A percentile compares a stretch with the other conserved stretches of the same genome.
Conservation (phyloP, 2,888 invertebrate genomes). For the Agrenia bidenticulata region DNA sequence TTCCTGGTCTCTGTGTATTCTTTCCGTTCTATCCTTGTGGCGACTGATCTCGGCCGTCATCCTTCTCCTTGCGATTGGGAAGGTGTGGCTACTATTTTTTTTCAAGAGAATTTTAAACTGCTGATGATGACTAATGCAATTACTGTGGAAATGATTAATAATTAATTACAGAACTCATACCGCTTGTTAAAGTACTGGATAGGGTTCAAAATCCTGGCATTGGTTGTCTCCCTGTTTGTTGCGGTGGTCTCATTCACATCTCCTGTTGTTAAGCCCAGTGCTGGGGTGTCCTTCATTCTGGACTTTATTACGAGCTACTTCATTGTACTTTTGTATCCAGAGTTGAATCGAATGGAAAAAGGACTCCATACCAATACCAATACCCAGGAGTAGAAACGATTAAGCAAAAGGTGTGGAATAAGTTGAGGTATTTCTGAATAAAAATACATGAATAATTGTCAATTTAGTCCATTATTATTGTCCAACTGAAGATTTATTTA, state of each 20-base stretch:
- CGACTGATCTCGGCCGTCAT: conserved; percentile 8
- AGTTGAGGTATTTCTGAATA: too few relatives aligned
- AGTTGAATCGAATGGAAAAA: conserved; percentile 12
- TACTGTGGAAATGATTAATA: too few relatives aligned
- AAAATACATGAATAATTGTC: too few relatives aligned
- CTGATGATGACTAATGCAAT: too few relatives aligned
- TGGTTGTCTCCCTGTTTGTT: conserved; percentile 10
- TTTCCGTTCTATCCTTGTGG: conserved; percentile 4
- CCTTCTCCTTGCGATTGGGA: neutral
- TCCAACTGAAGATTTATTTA: too few relatives aligned
- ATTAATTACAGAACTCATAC: conserved; percentile 1
- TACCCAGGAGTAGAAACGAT: too few relatives aligned
- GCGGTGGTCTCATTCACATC: conserved; percentile 5
- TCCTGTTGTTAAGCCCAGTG: neutral
- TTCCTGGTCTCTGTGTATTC: conserved; percentile 2
- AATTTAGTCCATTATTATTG: too few relatives aligned
- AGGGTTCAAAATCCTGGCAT: conserved; percentile 1
- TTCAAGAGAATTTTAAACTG: too few relatives aligned
- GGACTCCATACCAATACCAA: too few relatives aligned
- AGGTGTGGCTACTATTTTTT: neutral
- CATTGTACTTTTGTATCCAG: conserved; percentile 3
- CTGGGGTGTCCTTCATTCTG: neutral
- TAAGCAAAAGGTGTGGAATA: too few relatives aligned
- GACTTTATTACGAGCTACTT: conserved; percentile 13
- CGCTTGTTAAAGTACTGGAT: conserved; percentile 8